Percentiles rank a stretch among this genome's conserved stretches.
Conservation (phyloP, 2,113 vertebrate genomes). For the Cromileptes altivelis region DNA sequence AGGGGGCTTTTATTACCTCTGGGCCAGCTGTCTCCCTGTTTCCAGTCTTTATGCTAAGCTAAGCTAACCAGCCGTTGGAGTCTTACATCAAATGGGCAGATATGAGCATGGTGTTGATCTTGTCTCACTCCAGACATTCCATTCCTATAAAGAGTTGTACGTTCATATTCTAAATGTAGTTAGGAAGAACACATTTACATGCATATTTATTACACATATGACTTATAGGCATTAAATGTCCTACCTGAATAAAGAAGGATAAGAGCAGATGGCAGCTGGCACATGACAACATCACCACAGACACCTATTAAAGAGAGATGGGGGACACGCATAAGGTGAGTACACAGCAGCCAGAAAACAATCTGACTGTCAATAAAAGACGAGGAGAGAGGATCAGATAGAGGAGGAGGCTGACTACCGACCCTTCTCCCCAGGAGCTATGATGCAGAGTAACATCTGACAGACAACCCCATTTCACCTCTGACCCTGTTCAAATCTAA, state of each 20-base stretch:
- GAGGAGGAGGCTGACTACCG: slow-evolving; percentile 38
- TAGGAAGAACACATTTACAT: too few species aligned
- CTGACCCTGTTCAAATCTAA: slow-evolving; percentile 59
- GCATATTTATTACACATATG: not conserved
- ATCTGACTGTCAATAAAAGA: slow-evolving; percentile 14
- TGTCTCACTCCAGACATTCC: not conserved
- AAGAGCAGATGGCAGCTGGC: slow-evolving; percentile 60
- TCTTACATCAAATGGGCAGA: not conserved
- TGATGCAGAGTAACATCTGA: slow-evolving; percentile 66
- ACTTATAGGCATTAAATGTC: not conserved
- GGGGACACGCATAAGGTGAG: slow-evolving; percentile 23
- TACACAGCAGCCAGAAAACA: slow-evolving; percentile 44
- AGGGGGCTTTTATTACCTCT: not conserved
- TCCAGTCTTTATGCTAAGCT: not conserved
- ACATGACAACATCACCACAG: slow-evolving; percentile 72
- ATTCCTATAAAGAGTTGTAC: not conserved
- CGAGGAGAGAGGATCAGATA: slow-evolving; percentile 11
- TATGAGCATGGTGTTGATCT: not conserved
- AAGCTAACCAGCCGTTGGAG: not conserved
- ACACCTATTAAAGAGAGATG: slow-evolving; percentile 59
- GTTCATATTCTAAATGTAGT: not conserved
- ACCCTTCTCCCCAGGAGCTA: slow-evolving; percentile 41
- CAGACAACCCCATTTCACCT: slow-evolving; percentile 69
- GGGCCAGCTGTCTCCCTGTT: not conserved
- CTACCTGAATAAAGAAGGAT: slow-evolving; percentile 64